phyloP scores from a whole-genome alignment of 2,113 vertebrate species.

The Rhegmatorhina hoffmannsi region DNA sequence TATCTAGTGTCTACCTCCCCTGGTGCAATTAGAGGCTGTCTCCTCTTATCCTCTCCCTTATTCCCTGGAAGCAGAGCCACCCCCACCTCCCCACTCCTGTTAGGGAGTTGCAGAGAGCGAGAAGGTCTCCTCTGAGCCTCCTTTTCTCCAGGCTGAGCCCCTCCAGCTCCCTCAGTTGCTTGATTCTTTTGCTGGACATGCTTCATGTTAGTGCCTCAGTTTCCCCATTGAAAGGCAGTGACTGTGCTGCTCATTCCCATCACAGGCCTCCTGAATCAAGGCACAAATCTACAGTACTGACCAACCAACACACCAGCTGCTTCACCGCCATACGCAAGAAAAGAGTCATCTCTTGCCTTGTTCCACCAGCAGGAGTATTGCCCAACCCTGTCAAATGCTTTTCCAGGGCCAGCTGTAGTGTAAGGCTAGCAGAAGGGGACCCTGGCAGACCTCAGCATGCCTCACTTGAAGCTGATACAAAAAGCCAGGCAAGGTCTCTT shows the following conservation, averaged over 20 bases:
- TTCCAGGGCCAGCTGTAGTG: not conserved
- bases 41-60: not conserved
- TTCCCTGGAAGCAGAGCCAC: not conserved
- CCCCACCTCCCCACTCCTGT: accelerated
- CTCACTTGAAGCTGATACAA: not conserved
- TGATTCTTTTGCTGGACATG: not conserved
- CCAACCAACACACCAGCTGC: not conserved
- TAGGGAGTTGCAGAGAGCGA: not conserved
- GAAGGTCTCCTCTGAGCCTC: not conserved
- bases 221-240: not conserved
- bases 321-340: not conserved
- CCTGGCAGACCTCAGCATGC: not conserved
- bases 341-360: not conserved
- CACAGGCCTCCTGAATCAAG: not conserved
- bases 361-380: not conserved
- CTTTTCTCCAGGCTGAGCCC: not conserved
- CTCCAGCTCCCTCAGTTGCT: accelerated
- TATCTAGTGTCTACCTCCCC: not conserved
- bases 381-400: not conserved
- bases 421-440: not conserved
- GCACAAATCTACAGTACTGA: not conserved
- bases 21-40: accelerated
- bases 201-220: not conserved
- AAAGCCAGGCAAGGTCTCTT: not conserved
- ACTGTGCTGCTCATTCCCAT: not conserved